Evolutionary conservation across 64 coral and sea anemone genomes (phyloP).

Genomic region (Platygyra sinensis): DNA sequence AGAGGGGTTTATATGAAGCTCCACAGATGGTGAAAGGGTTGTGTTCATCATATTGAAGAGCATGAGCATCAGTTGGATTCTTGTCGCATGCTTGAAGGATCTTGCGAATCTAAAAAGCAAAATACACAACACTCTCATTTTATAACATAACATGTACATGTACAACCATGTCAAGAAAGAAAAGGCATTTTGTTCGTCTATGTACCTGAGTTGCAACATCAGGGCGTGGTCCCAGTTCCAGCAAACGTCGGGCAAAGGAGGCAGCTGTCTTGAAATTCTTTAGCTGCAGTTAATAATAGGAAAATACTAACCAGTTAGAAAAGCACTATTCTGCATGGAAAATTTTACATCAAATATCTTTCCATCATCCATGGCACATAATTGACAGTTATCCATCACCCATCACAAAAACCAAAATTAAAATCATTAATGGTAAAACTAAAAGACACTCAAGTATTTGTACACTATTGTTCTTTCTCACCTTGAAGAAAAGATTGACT

Average conservation of each 20-base stretch:
- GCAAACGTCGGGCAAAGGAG: slow-evolving; percentile 88
- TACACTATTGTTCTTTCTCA: not conserved
- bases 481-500: slow-evolving; percentile 98
- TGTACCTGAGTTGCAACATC: slow-evolving; percentile 95
- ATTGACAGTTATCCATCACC: too few species aligned
- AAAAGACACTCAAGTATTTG: too few species aligned
- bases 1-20: slow-evolving; percentile 83
- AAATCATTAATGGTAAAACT: too few species aligned
- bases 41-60: slow-evolving; percentile 84
- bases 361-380: too few species aligned
- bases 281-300: slow-evolving; percentile 44
- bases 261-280: slow-evolving; percentile 99
- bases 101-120: slow-evolving; percentile 86
- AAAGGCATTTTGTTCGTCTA: not conserved
- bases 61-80: slow-evolving; percentile 89
- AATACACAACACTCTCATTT: not conserved
- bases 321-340: too few species aligned
- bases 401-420: too few species aligned
- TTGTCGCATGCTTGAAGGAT: slow-evolving; percentile 98
- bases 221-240: slow-evolving; percentile 95
- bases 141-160: not conserved
- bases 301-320: not conserved
- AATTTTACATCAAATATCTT: too few species aligned
- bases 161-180: not conserved
- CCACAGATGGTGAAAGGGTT: slow-evolving; percentile 96